Percentiles rank a stretch among this genome's conserved stretches.
Conservation (phyloP, 2,113 vertebrate genomes). For the Clupea harengus region DNA sequence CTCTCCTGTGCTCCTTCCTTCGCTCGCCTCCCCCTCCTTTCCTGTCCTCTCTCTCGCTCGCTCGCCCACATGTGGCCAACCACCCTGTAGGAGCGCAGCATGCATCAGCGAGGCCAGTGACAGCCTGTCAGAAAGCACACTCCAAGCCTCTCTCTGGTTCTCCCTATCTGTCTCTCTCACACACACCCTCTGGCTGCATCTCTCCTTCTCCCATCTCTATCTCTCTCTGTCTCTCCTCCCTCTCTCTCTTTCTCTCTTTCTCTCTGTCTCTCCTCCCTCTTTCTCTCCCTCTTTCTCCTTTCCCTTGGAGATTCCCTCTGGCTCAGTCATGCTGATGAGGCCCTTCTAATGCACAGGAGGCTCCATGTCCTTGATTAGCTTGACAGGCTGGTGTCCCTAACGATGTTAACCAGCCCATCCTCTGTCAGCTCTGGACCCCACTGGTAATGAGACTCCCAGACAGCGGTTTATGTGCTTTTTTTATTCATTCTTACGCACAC, state of each 20-base stretch:
- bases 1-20: neutral
- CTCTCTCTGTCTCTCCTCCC: neutral
- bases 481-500: neutral
- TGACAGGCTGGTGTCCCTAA: slow-evolving; percentile 61
- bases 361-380: slow-evolving; percentile 59
- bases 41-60: neutral
- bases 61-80: neutral
- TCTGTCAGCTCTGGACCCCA: slow-evolving; percentile 43
- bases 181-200: neutral
- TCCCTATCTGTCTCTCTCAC: neutral
- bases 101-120: neutral
- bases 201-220: neutral
- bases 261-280: neutral
- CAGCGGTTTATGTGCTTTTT: neutral
- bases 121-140: neutral
- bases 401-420: slow-evolving; percentile 61
- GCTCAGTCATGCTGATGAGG: neutral
- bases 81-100: neutral
- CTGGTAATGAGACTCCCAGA: neutral
- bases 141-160: neutral
- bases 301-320: neutral
- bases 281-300: slow-evolving; percentile 15
- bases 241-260: neutral
- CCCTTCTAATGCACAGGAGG: slow-evolving; percentile 49
- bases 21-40: neutral